Evolutionary conservation across 2,113 vertebrate genomes (phyloP), one percentile per base, ranked within the genome.

Genomic region (Myiagra hebetior): DNA sequence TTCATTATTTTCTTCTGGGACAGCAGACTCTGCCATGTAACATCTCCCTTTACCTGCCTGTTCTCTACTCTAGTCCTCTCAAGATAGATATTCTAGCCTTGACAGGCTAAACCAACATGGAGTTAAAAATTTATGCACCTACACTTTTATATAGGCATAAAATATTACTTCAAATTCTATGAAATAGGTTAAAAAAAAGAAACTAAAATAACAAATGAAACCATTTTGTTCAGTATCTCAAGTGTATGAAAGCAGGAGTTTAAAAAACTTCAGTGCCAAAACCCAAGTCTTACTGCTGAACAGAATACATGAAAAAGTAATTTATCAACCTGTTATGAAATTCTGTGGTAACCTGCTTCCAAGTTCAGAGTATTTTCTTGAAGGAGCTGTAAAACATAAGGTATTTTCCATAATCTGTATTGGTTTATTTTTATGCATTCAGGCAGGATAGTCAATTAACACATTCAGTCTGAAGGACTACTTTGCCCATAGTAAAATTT

Each of bases 361-460:
- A 91, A 95, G 87, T 91, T 96, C 93, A 96, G 60, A 95, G 91
- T 80, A 93, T 95, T 96, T 97, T 96, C 94, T 89, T 92, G 89
- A 96, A 91, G 82, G 92, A 96, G 92, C 91, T 97, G 91, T 53
- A 97, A 98, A 97, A 97, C 85, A 97, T 39, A 97, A 96, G 76
- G 94, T 85, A 94, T 93, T 94, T 95, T 97, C 95, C 87, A 96
- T 94, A 86, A 97, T 94, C 92, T 96, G 85, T 55, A 78, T 72
- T 82, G 89, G 47, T 93, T 86, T 76, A 70, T 60, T 89, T 92
- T 93, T 69, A 95, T 1, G 31, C n/a, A 68, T 91, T 96, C 89
- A 89, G 49, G 21, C 44, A 59, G 60, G 69, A 89, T 55, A 94
- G 42, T 85, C 53, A 85, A 85, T 79, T 53, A 92, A 91, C 56